A percentile compares a stretch with the other conserved stretches of the same genome.
Conservation (phyloP, 2,113 vertebrate genomes). For the Micronisus gabar region DNA sequence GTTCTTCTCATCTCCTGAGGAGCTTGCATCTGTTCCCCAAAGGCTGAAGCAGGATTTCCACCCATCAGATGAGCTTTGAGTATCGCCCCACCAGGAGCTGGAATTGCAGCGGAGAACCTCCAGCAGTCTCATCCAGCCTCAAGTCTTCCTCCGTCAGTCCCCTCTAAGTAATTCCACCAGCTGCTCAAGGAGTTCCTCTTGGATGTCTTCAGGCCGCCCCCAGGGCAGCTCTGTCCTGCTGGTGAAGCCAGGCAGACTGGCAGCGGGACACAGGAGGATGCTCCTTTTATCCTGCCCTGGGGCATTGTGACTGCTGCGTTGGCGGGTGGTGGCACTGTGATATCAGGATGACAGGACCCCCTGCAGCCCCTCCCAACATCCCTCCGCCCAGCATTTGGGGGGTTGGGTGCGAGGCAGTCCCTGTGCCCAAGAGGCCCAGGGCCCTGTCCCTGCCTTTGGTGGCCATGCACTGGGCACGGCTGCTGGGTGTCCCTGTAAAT, state of each 20-base stretch:
- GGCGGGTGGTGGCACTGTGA: background rate
- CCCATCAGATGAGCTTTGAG: background rate
- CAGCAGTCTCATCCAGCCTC: background rate
- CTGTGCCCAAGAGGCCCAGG: background rate
- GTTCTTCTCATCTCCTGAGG: background rate
- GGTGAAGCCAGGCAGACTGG: background rate
- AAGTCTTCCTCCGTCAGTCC: background rate
- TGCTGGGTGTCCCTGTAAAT: background rate
- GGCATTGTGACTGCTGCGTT: no score
- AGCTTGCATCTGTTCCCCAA: background rate
- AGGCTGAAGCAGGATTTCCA: background rate
- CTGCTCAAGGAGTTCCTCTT: background rate
- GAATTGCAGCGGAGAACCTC: background rate
- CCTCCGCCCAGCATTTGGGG: no score
- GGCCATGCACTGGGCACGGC: background rate
- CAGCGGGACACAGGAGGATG: background rate
- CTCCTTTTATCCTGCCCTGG: no score
- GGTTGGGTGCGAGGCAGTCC: background rate
- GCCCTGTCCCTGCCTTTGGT: background rate
- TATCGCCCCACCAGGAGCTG: background rate
- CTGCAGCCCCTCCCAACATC: no score
- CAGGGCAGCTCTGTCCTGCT: background rate
- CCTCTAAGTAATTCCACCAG: no score
- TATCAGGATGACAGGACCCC: background rate
- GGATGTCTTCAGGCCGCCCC: background rate